These are phyloP conservation scores for Drosophila hydei DNA, from an alignment of 1,140 invertebrate genomes.

Conservation along the genomic window DNA sequence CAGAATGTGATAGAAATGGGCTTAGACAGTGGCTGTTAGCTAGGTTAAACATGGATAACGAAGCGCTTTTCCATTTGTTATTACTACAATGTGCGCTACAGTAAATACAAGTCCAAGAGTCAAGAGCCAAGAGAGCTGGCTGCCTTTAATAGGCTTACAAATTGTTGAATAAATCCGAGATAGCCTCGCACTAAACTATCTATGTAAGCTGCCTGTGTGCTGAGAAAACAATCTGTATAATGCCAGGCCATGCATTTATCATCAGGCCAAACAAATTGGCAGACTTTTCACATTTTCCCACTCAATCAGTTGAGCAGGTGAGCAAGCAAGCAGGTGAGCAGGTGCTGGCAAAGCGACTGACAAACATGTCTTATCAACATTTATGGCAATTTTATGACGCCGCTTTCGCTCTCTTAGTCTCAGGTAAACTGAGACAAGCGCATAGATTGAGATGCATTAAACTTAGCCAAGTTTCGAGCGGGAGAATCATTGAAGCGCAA, in stretches of 20 bases:
- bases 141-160: conserved; percentile 46
- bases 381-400: conserved; percentile 72
- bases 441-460: conserved; percentile 37
- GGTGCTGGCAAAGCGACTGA: conserved; percentile 35
- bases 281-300: conserved; percentile 8
- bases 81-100: neutral
- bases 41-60: conserved; percentile 3
- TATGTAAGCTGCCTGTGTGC: neutral
- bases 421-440: no score
- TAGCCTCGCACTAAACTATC: conserved; percentile 13
- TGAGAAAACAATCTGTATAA: conserved; percentile 58
- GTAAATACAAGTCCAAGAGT: no score
- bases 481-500: conserved; percentile 62
- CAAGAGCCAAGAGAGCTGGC: no score
- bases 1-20: conserved; percentile 32
- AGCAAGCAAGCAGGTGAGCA: conserved; percentile 27
- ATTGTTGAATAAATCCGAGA: conserved; percentile 51
- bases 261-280: conserved; percentile 54
- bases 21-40: conserved; percentile 30
- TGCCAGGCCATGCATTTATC: conserved; percentile 52
- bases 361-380: conserved; percentile 79
- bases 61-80: neutral
- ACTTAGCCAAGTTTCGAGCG: conserved; percentile 41
- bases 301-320: neutral
- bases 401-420: conserved; percentile 4